These are phyloP conservation scores for Eubasilissa regina DNA, from an alignment of 1,140 invertebrate genomes.

Conservation along the genomic window DNA sequence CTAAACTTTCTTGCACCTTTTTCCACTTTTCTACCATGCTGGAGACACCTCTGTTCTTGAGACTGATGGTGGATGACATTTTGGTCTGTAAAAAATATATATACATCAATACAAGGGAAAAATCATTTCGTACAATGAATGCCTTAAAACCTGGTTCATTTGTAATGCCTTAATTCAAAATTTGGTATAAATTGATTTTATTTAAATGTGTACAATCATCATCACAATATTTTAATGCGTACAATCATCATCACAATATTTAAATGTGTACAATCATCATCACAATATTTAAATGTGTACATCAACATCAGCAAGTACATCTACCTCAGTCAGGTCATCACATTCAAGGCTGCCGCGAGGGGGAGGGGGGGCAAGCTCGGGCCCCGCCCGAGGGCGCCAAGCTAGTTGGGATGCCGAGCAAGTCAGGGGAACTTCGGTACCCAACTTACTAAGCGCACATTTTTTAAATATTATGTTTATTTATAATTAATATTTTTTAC, in stretches of 20 bases:
- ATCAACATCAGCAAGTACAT: too few species aligned
- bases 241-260: background rate
- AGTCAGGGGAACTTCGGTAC: too few species aligned
- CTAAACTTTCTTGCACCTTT: conserved; percentile 57
- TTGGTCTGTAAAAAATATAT: conserved; percentile 52
- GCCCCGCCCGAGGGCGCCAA: too few species aligned
- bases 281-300: background rate
- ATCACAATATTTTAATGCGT: background rate
- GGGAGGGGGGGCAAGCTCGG: too few species aligned
- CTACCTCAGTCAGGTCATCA: too few species aligned
- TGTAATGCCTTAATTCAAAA: background rate
- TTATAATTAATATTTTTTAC: too few species aligned
- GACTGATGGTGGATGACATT: conserved; percentile 34
- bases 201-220: background rate
- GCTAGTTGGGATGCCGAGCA: too few species aligned
- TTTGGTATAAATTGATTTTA: background rate
- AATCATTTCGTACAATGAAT: background rate
- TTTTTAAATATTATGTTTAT: too few species aligned
- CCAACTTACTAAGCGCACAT: too few species aligned
- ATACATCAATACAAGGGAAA: conserved; percentile 3
- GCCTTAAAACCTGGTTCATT: background rate
- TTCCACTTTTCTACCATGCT: conserved; percentile 57
- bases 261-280: background rate
- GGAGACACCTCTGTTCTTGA: conserved; percentile 55
- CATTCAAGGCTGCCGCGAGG: too few species aligned